Conservation (phyloP, 2,113 vertebrate species). For the Eurystomus gularis region DNA sequence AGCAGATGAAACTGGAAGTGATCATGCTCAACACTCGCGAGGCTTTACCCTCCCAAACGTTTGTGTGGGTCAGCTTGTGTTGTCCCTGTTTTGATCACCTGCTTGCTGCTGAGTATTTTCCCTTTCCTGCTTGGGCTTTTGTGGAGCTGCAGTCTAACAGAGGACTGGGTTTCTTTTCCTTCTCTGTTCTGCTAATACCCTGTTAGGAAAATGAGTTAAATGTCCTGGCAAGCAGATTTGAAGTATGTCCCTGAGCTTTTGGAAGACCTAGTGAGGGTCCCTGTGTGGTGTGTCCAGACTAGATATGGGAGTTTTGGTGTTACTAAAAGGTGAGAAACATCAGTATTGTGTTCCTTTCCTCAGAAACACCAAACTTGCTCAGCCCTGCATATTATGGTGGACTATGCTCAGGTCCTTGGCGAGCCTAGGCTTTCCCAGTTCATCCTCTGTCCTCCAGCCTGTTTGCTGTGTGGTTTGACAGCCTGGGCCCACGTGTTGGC, state of each 20-base stretch:
- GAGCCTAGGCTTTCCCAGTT: background rate
- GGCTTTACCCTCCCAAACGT: background rate
- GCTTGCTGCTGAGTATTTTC: background rate
- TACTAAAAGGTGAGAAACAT: background rate
- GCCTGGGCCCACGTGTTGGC: background rate
- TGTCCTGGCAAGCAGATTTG: background rate
- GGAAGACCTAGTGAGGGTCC: background rate
- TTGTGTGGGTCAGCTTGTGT: background rate
- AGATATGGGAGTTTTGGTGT: background rate
- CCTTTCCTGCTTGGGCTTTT: background rate
- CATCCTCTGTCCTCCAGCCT: background rate
- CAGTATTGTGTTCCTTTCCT: background rate
- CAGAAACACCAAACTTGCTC: background rate
- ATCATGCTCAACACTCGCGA: background rate
- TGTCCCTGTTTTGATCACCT: background rate
- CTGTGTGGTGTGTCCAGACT: background rate
- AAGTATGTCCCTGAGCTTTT: background rate
- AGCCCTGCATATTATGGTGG: fast-evolving
- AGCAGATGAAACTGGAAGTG: background rate
- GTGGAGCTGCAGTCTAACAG: background rate
- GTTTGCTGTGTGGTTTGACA: background rate
- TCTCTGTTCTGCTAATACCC: background rate
- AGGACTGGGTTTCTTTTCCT: background rate
- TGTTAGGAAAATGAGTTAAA: background rate
- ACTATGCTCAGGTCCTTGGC: background rate